Conservation (phyloP, 2,888 invertebrate species). For the Asteroscopus sphinx region DNA sequence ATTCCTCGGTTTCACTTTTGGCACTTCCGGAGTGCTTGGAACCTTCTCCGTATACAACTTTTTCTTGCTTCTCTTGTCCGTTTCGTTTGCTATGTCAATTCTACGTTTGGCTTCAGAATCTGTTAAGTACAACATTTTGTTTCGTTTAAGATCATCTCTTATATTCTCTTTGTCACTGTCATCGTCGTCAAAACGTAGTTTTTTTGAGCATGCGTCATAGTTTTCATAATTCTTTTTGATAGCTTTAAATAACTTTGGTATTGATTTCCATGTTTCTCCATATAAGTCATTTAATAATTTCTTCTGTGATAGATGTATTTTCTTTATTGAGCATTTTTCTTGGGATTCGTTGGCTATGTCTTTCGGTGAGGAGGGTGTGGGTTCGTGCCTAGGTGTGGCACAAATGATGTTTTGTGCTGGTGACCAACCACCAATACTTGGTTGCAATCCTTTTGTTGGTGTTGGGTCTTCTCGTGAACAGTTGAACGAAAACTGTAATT, state of each 20-base stretch:
- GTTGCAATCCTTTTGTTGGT: slow-evolving; percentile 61
- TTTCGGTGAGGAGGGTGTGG: slow-evolving; percentile 78
- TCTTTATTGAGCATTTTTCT: slow-evolving; percentile 80
- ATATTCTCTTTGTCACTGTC: slow-evolving; percentile 81
- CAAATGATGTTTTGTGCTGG: slow-evolving; percentile 81
- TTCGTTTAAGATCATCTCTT: slow-evolving; percentile 67
- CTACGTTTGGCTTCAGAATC: slow-evolving; percentile 75
- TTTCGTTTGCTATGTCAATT: slow-evolving; percentile 60
- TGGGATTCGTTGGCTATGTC: slow-evolving; percentile 79
- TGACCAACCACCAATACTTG: slow-evolving; percentile 82
- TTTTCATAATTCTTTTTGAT: slow-evolving; percentile 70
- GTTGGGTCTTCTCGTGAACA: slow-evolving; percentile 65
- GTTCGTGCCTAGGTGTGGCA: slow-evolving; percentile 74
- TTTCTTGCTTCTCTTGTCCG: slow-evolving; percentile 77
- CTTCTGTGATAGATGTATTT: slow-evolving; percentile 80
- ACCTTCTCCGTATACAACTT: slow-evolving; percentile 80
- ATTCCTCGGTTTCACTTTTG: slow-evolving; percentile 65
- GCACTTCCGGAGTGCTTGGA: slow-evolving; percentile 75
- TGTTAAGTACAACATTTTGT: slow-evolving; percentile 77
- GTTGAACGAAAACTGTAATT: slow-evolving; percentile 79
- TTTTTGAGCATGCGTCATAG: slow-evolving; percentile 73
- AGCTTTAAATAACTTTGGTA: slow-evolving; percentile 81
- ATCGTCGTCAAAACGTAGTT: slow-evolving; percentile 77
- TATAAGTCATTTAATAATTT: slow-evolving; percentile 87
- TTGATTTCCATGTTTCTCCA: slow-evolving; percentile 89